Evolutionary conservation across 2,797 vertebrate genomes (phyloP).

Genomic region (Sebastiscus albofasciatus): DNA sequence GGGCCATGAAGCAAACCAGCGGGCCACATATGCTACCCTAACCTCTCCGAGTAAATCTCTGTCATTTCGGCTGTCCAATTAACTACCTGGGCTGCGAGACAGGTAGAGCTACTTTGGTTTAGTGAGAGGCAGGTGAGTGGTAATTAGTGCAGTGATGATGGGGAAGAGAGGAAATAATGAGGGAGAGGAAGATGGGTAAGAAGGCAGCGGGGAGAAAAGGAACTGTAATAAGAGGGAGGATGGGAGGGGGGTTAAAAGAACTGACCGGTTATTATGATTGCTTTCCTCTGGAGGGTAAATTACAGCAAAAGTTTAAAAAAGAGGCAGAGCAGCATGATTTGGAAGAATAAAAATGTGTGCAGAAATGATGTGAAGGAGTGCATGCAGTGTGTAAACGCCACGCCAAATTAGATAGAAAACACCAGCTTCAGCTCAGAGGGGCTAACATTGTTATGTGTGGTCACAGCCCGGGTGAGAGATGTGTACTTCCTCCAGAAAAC

Average conservation of each 20-base stretch:
- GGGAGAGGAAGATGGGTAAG: slow-evolving; percentile 2
- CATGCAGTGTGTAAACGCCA: slow-evolving; percentile 56
- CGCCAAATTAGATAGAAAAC: slow-evolving; percentile 60
- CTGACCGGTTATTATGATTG: slow-evolving; percentile 27
- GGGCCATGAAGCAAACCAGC: slow-evolving; percentile 33
- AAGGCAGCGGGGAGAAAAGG: neutral
- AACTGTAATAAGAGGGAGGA: slow-evolving; percentile 26
- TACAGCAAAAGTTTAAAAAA: slow-evolving; percentile 3
- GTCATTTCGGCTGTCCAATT: slow-evolving; percentile 49
- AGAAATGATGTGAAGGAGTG: slow-evolving; percentile 32
- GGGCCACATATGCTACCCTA: slow-evolving; percentile 38
- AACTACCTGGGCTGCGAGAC: slow-evolving; percentile 23
- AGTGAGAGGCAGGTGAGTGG: slow-evolving; percentile 7
- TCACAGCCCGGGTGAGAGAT: slow-evolving; percentile 60
- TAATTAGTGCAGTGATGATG: slow-evolving; percentile 32
- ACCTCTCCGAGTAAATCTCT: slow-evolving; percentile 39
- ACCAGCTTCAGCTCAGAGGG: slow-evolving; percentile 57
- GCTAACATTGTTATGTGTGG: slow-evolving; percentile 48
- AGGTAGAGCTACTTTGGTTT: slow-evolving; percentile 17
- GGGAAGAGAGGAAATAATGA: slow-evolving; percentile 40
- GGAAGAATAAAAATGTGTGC: slow-evolving; percentile 3
- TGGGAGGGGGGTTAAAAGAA: slow-evolving; percentile 32
- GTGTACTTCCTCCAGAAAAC: slow-evolving; percentile 64
- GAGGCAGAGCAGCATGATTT: neutral
- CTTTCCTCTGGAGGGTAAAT: slow-evolving; percentile 3